phyloP scores from a whole-genome alignment of 2,888 invertebrate genomes.

The Myopa tessellatipennis region DNA sequence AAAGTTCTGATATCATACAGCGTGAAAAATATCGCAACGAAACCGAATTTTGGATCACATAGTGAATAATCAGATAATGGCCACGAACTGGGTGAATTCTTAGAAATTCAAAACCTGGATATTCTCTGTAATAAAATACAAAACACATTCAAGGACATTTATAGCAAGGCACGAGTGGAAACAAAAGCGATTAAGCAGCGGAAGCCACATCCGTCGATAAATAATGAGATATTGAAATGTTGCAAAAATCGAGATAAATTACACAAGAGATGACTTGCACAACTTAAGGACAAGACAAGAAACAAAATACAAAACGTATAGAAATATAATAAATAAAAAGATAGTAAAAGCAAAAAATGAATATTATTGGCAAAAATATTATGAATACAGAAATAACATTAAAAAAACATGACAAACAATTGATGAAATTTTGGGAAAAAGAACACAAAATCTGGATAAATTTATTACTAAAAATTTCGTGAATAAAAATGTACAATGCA shows the following conservation, averaged over 20 bases:
- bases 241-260: slow-evolving; percentile 25
- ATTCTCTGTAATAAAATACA: slow-evolving; percentile 9
- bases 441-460: not conserved
- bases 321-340: too few species aligned
- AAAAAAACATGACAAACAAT: not conserved
- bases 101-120: not conserved
- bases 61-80: too few species aligned
- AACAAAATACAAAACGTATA: not conserved
- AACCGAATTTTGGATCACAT: not conserved
- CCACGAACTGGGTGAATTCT: slow-evolving; percentile 12
- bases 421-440: not conserved
- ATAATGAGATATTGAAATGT: slow-evolving; percentile 11
- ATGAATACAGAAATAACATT: not conserved
- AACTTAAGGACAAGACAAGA: not conserved
- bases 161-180: too few species aligned
- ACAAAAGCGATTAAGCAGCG: too few species aligned
- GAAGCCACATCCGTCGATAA: slow-evolving; percentile 24
- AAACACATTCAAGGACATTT: not conserved
- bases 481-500: not conserved
- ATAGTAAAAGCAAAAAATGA: too few species aligned
- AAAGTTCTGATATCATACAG: not conserved
- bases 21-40: not conserved
- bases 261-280: not conserved
- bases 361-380: too few species aligned
- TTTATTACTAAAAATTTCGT: not conserved